These are phyloP conservation scores for Muntiacus muntjak DNA, from an alignment of 2,113 vertebrate genomes.

Conservation along the genomic window DNA sequence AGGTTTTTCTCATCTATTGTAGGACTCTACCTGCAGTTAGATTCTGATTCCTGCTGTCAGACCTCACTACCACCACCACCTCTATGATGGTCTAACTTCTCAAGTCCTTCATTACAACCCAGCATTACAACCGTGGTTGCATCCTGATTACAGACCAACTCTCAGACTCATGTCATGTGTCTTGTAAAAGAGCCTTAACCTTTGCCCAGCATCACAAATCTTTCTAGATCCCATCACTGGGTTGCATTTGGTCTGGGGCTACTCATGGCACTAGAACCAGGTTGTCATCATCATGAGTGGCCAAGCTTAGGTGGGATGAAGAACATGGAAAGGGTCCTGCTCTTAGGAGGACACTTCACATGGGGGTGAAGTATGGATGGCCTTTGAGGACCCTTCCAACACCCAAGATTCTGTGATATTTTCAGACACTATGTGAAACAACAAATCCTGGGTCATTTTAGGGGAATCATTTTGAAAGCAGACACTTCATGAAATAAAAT, in stretches of 20 bases:
- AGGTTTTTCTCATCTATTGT: not conserved
- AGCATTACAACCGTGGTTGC: fast-evolving
- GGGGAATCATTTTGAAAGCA: not conserved
- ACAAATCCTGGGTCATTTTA: not conserved
- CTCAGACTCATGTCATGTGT: not conserved
- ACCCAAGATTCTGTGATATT: not conserved
- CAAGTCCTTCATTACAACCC: not conserved
- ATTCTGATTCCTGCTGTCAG: not conserved
- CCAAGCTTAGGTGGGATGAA: not conserved
- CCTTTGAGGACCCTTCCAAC: not conserved
- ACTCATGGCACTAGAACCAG: not conserved
- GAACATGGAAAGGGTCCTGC: not conserved
- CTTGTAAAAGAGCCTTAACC: not conserved
- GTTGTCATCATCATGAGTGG: too few species aligned
- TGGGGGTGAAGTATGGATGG: not conserved
- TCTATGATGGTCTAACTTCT: not conserved
- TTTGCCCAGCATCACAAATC: not conserved
- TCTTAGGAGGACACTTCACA: not conserved
- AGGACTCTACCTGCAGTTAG: not conserved
- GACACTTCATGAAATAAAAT: constrained; percentile 31
- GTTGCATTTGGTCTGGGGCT: not conserved
- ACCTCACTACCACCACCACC: not conserved
- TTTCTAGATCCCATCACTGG: not conserved
- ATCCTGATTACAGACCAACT: not conserved
- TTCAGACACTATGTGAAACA: not conserved